A percentile compares a stretch with the other conserved stretches of the same genome.
Conservation (phyloP, 2,113 vertebrate species). For the Hydropotes inermis region DNA sequence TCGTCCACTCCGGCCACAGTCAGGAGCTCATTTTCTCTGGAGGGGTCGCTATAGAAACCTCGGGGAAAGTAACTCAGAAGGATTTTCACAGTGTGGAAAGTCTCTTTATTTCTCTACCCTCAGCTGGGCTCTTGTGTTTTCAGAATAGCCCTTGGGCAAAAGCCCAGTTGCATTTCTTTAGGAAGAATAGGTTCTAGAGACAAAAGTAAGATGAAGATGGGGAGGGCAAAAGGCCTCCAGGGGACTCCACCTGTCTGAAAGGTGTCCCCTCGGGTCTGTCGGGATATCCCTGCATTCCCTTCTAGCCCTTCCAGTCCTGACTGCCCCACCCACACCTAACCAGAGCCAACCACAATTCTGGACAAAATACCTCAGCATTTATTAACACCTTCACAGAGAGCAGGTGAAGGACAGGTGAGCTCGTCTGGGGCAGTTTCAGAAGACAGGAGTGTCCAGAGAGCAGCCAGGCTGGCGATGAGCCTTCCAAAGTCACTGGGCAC, state of each 20-base stretch:
- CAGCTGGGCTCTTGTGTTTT: background rate
- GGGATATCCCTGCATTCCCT: background rate
- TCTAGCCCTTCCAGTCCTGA: fast-evolving
- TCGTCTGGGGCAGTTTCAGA: background rate
- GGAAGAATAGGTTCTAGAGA: background rate
- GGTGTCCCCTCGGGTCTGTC: fast-evolving
- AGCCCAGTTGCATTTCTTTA: background rate
- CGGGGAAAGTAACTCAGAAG: background rate
- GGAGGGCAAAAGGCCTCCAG: background rate
- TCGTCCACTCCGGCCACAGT: background rate
- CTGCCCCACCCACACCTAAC: fast-evolving
- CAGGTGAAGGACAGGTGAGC: background rate
- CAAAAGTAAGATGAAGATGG: too few species aligned
- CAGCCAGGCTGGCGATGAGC: background rate
- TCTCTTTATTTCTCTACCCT: background rate
- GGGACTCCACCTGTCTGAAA: background rate
- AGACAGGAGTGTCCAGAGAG: fast-evolving
- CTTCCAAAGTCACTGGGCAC: fast-evolving
- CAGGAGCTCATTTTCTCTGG: background rate
- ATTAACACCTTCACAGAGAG: fast-evolving
- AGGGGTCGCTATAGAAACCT: background rate
- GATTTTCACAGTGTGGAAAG: background rate
- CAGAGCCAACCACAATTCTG: background rate
- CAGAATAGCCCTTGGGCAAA: background rate
- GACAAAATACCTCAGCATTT: fast-evolving